Evolutionary conservation across 2,113 vertebrate species (phyloP).

Genomic region (Catharus minimus): DNA sequence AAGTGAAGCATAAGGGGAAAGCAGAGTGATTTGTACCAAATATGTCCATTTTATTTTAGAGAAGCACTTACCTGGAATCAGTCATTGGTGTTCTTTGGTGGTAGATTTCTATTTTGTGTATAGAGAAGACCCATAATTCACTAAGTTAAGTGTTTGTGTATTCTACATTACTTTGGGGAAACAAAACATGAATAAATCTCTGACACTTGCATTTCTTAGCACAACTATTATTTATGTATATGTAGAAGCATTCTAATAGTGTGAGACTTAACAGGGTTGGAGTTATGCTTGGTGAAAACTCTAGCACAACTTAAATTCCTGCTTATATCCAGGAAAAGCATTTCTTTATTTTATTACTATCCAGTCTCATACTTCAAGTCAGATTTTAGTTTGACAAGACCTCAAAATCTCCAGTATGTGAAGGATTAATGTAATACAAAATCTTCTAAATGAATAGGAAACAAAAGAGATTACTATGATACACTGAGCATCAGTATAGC

Average conservation of each 20-base stretch:
- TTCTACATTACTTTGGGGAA: slow-evolving; percentile 15
- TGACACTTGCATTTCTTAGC: background rate
- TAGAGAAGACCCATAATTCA: slow-evolving; percentile 34
- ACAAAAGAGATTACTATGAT: background rate
- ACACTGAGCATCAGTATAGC: background rate
- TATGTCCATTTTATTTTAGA: background rate
- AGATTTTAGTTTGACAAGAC: background rate
- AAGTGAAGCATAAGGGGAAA: slow-evolving; percentile 25
- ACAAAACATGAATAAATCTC: slow-evolving; percentile 4
- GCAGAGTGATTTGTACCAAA: slow-evolving; percentile 53
- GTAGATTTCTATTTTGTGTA: slow-evolving; percentile 50
- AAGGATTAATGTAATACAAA: slow-evolving; percentile 37
- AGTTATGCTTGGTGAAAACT: slow-evolving; percentile 1
- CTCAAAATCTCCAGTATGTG: background rate
- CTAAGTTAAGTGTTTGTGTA: slow-evolving; percentile 26
- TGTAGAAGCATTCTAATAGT: slow-evolving; percentile 12
- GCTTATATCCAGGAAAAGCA: background rate
- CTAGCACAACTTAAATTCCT: background rate
- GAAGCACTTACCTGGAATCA: slow-evolving; percentile 23
- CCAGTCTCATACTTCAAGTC: slow-evolving; percentile 6
- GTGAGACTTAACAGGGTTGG: background rate
- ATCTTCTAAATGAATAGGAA: slow-evolving; percentile 15
- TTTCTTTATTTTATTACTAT: background rate
- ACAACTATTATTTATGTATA: background rate
- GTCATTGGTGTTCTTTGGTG: slow-evolving; percentile 29